These are phyloP conservation scores for Blennius ocellaris DNA, from an alignment of 2,113 vertebrate species.

Conservation along the genomic window DNA sequence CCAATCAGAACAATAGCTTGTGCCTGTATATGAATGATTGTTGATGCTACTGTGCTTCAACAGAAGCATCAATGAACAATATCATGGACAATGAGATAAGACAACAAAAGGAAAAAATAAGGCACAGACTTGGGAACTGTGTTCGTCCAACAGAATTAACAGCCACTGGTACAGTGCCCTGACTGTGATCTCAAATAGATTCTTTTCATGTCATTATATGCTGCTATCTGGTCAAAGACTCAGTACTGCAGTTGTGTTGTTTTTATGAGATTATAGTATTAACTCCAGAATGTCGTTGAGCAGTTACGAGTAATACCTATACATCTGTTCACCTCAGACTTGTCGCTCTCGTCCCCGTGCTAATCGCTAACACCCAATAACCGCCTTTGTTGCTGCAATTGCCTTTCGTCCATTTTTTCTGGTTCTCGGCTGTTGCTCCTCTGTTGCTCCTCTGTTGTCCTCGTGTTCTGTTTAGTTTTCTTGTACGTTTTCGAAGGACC, in stretches of 20 bases:
- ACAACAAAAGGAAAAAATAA: conserved; percentile 17
- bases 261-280: neutral
- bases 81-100: conserved; percentile 3
- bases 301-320: neutral
- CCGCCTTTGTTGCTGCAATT: conserved; percentile 3
- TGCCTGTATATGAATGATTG: neutral
- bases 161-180: too few relatives aligned
- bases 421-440: neutral
- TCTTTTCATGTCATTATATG: too few relatives aligned
- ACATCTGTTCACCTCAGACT: neutral
- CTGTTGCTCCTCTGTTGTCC: neutral
- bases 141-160: conserved; percentile 9
- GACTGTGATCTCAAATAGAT: too few relatives aligned
- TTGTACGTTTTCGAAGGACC: neutral
- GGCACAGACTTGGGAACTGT: conserved; percentile 10
- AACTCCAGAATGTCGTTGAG: neutral
- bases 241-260: too few relatives aligned
- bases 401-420: neutral
- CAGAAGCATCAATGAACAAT: neutral
- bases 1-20: neutral
- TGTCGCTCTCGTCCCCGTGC: neutral
- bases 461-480: conserved; percentile 10
- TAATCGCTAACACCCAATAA: conserved; percentile 27
- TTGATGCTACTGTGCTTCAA: neutral
- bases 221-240: too few relatives aligned